Base-by-base conservation (phyloP, 2,888 invertebrate species). In the Cristatella mucedo region DNA sequence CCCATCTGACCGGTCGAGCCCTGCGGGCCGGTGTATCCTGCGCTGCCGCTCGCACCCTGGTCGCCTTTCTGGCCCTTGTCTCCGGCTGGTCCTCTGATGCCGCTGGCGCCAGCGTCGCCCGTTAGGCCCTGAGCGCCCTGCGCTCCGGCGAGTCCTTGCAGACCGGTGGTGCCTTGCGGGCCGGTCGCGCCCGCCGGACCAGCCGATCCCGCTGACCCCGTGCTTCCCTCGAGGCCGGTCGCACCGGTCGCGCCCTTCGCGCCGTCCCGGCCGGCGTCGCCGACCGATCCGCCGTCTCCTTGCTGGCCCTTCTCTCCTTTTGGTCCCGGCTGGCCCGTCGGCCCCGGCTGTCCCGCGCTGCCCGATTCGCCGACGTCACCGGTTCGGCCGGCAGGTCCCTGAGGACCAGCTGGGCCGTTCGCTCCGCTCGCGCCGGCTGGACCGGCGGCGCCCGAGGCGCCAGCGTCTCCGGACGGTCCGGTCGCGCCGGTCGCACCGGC, bases 41-140 rank as follows among this genome's bases (percentile, higher is more conserved):
- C 41, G 7, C n/a, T 11, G 18, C 41, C 41, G 13, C 18, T 19
- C 16, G 29, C 21, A 30, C 38, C 41, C 3, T 4, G 5, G n/a
- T 13, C 6, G 7, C 41, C 41, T 30, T 18, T 18, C 18, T 4
- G n/a, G n/a, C n/a, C n/a, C n/a, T n/a, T n/a, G n/a, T n/a, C n/a
- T n/a, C n/a, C n/a, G n/a, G 29, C 21, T 26, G 15, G 16, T 11
- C 38, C 38, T n/a, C n/a, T n/a, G n/a, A n/a, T n/a, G n/a, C n/a
- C n/a, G n/a, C n/a, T n/a, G n/a, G 4, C 5, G 11, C 41, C 41
- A 5, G 36, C 18, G 18, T n/a, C 21, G 13, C 46, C 46, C 4
- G 16, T n/a, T 29, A 32, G 16, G 21, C 49, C 48, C 33, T 42
- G n/a, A 9, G 40, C 29, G 6, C 49, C 49, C 38, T 39, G 21